Evolutionary conservation across 2,113 vertebrate species (phyloP).

Genomic region (Ammospiza nelsoni): DNA sequence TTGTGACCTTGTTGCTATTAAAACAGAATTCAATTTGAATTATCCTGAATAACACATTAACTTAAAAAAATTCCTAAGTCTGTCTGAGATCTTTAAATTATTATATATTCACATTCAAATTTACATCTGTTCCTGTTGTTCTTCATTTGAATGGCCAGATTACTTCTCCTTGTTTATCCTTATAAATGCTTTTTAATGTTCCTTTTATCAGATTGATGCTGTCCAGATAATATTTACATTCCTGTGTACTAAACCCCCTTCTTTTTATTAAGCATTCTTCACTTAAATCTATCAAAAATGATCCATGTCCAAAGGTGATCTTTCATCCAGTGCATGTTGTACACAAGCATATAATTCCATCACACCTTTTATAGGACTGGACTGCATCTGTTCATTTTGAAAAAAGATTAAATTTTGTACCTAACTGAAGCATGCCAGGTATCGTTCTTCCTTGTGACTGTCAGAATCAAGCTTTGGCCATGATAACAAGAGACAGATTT

Average conservation of each 20-base stretch:
- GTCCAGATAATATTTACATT: neutral
- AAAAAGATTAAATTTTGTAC: neutral
- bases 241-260: neutral
- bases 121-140: neutral
- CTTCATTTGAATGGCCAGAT: neutral
- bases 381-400: neutral
- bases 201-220: neutral
- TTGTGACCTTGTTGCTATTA: neutral
- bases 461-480: neutral
- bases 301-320: neutral
- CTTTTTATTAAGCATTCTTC: slow-evolving; percentile 2
- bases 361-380: neutral
- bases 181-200: neutral
- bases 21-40: neutral
- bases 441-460: neutral
- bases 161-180: neutral
- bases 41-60: neutral
- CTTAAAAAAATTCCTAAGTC: neutral
- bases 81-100: neutral
- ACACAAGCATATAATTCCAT: neutral
- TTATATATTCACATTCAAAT: neutral
- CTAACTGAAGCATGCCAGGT: neutral
- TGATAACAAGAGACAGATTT: neutral
- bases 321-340: neutral
- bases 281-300: neutral